A percentile compares a stretch with the other conserved stretches of the same genome.
phyloP scores from a whole-genome alignment of 2,888 invertebrate species.

The Drosophila prostipennis region DNA sequence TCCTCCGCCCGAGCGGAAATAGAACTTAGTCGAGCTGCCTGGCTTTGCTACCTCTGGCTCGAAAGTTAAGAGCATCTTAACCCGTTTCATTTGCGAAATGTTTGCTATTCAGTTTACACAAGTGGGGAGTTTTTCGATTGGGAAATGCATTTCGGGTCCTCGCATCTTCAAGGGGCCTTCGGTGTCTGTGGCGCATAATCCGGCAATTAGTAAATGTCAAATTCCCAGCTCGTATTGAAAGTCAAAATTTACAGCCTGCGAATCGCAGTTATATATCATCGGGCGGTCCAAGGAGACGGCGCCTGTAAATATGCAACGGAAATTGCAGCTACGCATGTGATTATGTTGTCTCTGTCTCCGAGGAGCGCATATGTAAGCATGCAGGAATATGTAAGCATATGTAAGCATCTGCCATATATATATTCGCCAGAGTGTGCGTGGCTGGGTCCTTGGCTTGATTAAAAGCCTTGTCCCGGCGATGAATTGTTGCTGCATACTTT shows the following conservation, averaged over 20 bases:
- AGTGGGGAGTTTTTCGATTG: conserved; percentile 17
- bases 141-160: conserved; percentile 13
- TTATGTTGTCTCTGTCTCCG: conserved; percentile 51
- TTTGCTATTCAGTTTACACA: not conserved
- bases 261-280: conserved; percentile 66
- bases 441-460: conserved; percentile 43
- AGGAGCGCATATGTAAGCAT: conserved; percentile 16
- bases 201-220: conserved; percentile 80
- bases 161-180: conserved; percentile 8
- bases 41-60: not conserved
- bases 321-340: conserved; percentile 65
- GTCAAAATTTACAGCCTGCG: conserved; percentile 71
- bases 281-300: conserved; percentile 43
- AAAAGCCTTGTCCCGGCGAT: conserved; percentile 34
- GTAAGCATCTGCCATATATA: conserved; percentile 8
- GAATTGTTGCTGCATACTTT: conserved; percentile 37
- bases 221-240: conserved; percentile 65
- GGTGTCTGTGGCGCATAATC: conserved; percentile 40
- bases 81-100: conserved; percentile 22
- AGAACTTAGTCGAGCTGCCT: conserved; percentile 12
- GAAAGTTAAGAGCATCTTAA: conserved; percentile 33
- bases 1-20: conserved; percentile 25
- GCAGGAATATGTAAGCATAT: not conserved
- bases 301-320: conserved; percentile 69
- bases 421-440: conserved; percentile 4